Percentiles rank a stretch among this genome's conserved stretches.
Conservation (phyloP, 2,888 invertebrate species). For the Netelia fuscicornis region DNA sequence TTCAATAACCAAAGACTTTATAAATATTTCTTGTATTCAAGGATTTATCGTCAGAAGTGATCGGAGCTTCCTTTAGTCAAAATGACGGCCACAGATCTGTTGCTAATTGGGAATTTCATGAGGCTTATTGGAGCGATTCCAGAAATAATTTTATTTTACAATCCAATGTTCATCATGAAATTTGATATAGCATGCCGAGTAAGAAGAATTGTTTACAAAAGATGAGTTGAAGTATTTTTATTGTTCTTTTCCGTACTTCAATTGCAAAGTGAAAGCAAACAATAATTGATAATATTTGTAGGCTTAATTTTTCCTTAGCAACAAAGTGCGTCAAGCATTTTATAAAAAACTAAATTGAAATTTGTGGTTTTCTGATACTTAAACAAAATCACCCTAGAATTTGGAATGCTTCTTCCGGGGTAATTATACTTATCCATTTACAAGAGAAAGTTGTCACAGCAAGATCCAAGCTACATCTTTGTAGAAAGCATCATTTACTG, state of each 20-base stretch:
- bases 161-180: too few species aligned
- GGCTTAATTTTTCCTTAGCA: too few species aligned
- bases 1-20: background rate
- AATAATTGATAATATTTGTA: too few species aligned
- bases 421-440: background rate
- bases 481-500: background rate
- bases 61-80: background rate
- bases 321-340: too few species aligned
- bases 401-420: background rate
- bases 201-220: too few species aligned
- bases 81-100: background rate
- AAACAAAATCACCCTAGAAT: background rate
- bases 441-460: background rate
- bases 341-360: too few species aligned
- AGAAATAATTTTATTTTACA: too few species aligned
- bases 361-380: too few species aligned
- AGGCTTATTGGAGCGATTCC: background rate
- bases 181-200: too few species aligned
- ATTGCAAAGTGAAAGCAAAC: too few species aligned
- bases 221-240: too few species aligned
- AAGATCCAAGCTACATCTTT: background rate
- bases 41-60: background rate
- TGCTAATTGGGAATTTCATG: background rate
- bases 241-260: too few species aligned
- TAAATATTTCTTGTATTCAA: background rate